Percentiles rank a stretch among this genome's conserved stretches.
Conservation (phyloP, 2,797 vertebrate species). For the Arnoldichthys spilopterus region DNA sequence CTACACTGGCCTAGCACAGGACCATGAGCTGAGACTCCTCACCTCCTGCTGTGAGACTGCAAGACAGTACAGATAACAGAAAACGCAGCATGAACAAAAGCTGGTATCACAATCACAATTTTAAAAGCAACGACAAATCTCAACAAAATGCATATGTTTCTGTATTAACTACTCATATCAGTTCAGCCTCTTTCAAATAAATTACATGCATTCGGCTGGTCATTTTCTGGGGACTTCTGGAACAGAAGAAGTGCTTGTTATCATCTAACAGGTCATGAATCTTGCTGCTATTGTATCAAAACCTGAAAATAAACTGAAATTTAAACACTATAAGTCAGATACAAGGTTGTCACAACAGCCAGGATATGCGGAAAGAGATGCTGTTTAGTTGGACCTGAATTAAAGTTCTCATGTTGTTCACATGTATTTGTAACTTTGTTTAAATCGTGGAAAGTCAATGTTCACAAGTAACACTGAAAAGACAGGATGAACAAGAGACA, state of each 20-base stretch:
- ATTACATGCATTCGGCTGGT: conserved; percentile 42
- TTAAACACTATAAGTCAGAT: too few relatives aligned
- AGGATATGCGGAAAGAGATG: not conserved
- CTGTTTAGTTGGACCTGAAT: conserved; percentile 18
- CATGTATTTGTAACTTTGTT: not conserved
- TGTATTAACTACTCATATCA: conserved; percentile 28
- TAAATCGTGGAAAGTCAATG: not conserved
- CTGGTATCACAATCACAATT: conserved; percentile 4
- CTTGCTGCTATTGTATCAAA: not conserved
- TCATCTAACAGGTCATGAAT: conserved; percentile 1
- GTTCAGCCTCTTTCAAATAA: conserved; percentile 30
- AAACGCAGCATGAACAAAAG: conserved; percentile 9
- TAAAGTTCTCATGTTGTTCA: conserved; percentile 1
- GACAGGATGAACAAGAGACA: conserved; percentile 27
- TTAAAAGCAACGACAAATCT: conserved; percentile 20
- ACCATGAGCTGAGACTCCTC: conserved; percentile 28
- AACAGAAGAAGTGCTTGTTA: conserved; percentile 17
- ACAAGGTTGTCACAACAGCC: not conserved
- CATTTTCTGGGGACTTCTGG: conserved; percentile 25
- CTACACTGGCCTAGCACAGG: conserved; percentile 32
- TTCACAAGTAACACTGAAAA: conserved; percentile 20
- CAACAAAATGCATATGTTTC: conserved; percentile 35
- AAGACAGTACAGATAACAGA: conserved; percentile 32
- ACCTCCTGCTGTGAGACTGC: conserved; percentile 35
- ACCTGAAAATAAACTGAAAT: not conserved